phyloP scores from a whole-genome alignment of 2,113 vertebrate species.

The Nansenia antarctica region DNA sequence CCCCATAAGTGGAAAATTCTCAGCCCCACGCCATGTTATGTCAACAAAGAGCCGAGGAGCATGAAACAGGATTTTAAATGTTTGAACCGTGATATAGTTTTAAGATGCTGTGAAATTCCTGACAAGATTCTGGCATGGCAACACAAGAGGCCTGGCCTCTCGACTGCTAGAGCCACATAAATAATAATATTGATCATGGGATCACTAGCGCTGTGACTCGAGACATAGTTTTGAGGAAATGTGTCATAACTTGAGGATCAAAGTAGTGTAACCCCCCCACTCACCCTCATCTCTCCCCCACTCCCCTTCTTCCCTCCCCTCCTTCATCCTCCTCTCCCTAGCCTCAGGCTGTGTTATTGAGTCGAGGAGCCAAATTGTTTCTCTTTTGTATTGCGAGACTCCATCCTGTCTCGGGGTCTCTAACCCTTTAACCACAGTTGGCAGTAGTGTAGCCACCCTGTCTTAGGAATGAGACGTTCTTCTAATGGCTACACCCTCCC shows the following conservation, averaged over 20 bases:
- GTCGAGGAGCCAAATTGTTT: slow-evolving; percentile 77
- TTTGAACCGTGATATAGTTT: slow-evolving; percentile 56
- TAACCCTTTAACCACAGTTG: slow-evolving; percentile 79
- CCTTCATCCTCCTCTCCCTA: slow-evolving; percentile 2
- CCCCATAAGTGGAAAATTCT: neutral
- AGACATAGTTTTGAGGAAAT: slow-evolving; percentile 64
- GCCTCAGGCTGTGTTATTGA: slow-evolving; percentile 72
- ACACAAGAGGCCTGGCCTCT: slow-evolving; percentile 54
- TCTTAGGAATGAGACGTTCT: slow-evolving; percentile 73
- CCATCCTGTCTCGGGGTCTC: slow-evolving; percentile 82
- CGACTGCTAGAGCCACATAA: slow-evolving; percentile 63
- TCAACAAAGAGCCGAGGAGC: slow-evolving; percentile 55
- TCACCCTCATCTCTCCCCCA: slow-evolving; percentile 37
- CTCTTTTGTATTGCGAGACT: slow-evolving; percentile 80
- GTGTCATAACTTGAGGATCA: slow-evolving; percentile 73
- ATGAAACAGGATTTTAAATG: slow-evolving; percentile 62
- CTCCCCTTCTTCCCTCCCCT: neutral
- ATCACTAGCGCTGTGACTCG: slow-evolving; percentile 53
- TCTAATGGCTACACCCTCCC: slow-evolving; percentile 71
- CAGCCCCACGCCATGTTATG: slow-evolving; percentile 29
- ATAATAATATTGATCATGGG: slow-evolving; percentile 70
- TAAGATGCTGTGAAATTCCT: slow-evolving; percentile 72
- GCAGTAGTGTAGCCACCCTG: slow-evolving; percentile 73
- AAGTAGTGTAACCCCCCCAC: slow-evolving; percentile 60
- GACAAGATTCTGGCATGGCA: slow-evolving; percentile 61